These are phyloP conservation scores for Amphipyra berbera DNA, from an alignment of 2,888 invertebrate species.

Conservation along the genomic window DNA sequence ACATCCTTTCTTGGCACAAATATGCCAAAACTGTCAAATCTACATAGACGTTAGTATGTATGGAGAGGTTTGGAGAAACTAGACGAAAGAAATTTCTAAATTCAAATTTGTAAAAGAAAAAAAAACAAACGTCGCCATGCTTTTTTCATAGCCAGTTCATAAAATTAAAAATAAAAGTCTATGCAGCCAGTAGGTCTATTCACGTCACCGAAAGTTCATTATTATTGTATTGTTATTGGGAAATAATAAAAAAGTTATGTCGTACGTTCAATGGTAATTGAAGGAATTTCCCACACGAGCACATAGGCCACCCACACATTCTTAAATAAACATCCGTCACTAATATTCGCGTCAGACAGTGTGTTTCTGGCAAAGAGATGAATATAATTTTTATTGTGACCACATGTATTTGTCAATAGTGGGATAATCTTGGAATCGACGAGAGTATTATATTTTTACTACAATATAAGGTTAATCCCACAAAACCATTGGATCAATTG, in stretches of 20 bases:
- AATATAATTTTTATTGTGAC: conserved; percentile 16
- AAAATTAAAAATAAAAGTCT: background rate
- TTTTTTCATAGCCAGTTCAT: too few relatives aligned
- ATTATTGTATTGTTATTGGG: background rate
- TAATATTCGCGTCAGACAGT: conserved; percentile 27
- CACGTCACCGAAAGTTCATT: background rate
- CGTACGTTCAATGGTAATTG: conserved; percentile 5
- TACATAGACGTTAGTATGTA: too few relatives aligned
- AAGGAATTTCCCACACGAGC: conserved; percentile 32
- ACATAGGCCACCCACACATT: conserved; percentile 10
- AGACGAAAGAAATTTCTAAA: too few relatives aligned
- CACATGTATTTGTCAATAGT: background rate
- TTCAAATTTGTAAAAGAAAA: too few relatives aligned
- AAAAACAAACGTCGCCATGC: too few relatives aligned
- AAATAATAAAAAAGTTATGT: conserved; percentile 32
- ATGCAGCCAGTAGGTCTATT: background rate
- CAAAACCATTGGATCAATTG: too few relatives aligned
- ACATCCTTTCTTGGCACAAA: too few relatives aligned
- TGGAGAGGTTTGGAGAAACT: too few relatives aligned
- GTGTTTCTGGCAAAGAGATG: conserved; percentile 29
- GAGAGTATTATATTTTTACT: too few relatives aligned
- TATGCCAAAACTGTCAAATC: too few relatives aligned
- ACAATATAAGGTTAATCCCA: too few relatives aligned
- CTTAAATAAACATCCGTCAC: conserved; percentile 16
- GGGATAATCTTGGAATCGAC: background rate